Base-by-base conservation (phyloP, 2,113 vertebrate species). In the Trogon melanurus region DNA sequence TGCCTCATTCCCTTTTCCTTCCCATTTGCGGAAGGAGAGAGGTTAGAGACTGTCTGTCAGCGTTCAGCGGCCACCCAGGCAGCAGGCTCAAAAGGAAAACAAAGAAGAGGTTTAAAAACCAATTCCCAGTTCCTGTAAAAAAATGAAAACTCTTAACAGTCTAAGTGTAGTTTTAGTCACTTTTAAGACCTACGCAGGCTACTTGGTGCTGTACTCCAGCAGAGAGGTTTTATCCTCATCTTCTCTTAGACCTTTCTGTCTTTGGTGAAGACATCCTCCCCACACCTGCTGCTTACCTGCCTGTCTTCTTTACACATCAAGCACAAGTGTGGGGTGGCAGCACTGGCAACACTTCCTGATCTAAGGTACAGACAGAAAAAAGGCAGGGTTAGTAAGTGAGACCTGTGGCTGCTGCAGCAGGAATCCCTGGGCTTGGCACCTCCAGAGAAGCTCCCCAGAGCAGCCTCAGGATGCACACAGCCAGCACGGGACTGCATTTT, bases 291-390 rank as follows among this genome's bases (percentile, higher is more conserved):
- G 14, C 88, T 97, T 97, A 98, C 97, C 97, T 97, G 89, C 16
- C 30, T 13, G 4, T 70, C 26, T 15, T 45, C 79, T 69, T 66
- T 56, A 9, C 78, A 98, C 7, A 5, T 60, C 62, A 79, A 51
- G 47, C 97, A 98, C 34, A 62, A 23, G 58, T 11, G 73, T 32
- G 79, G n/a, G 26, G 78, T 86, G 44, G 75, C 76, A 61, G 79
- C 17, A 11, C 34, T 58, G 88, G 75, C 60, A 32, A 8, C 16
- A 30, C 34, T 70, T 84, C 78, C 93, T 81, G 66, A 57, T 65
- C 98, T 98, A 54, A 72, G 90, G 30, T 10, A 56, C 0, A 26
- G 66, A 75, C 56, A 93, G 80, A 69, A 64, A 72, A 94, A 71
- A 70, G 27, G 11, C 60, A 78, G 29, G 5, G 71, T 94, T 89